Base-by-base conservation (phyloP, 2,888 invertebrate species). In the Acanthosoma haemorrhoidale region DNA sequence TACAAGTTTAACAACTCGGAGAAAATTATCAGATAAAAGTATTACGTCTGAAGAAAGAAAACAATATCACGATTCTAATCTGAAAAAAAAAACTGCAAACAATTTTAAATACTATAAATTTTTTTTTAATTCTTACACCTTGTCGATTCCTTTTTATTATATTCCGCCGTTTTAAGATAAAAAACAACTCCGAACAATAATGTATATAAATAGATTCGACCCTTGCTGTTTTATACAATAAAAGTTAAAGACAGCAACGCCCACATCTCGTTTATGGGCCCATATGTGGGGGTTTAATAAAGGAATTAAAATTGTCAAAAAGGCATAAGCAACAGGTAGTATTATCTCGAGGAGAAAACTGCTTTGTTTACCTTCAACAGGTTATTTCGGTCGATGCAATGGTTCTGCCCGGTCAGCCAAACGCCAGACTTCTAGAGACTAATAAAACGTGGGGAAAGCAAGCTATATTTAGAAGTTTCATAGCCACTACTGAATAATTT, bases 291-390 rank as follows among this genome's bases (percentile, higher is more conserved):
- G 29, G n/a, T 25, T 25, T 51, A 51, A 29, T 21, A 51, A 51
- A 21, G 4, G 51, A 51, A 25, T 25, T 25, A 25, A 18, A n/a
- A 51, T 51, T 43, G 25, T 51, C 25, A 51, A 51, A 25, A 51
- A 25, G 25, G 29, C n/a, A 25, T n/a, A 13, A 51, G n/a, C 1
- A n/a, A n/a, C 25, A n/a, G 25, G 25, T 25, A 21, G n/a, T 25
- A 21, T 51, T 51, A 51, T 51, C 51, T 2, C 25, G 25, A 51
- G 21, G 25, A 51, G 25, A 21, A 21, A 51, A 51, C 51, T 29
- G 29, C 51, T 51, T 25, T 51, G 51, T 25, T 51, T 51, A 51
- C 51, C 25, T 51, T 51, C 51, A 51, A 51, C 51, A 51, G 51
- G 51, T 51, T 51, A 51, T 51, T 51, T 51, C n/a, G n/a, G 25